Evolutionary conservation across 1,140 invertebrate genomes (phyloP).

Genomic region (Drosophila sucinea): DNA sequence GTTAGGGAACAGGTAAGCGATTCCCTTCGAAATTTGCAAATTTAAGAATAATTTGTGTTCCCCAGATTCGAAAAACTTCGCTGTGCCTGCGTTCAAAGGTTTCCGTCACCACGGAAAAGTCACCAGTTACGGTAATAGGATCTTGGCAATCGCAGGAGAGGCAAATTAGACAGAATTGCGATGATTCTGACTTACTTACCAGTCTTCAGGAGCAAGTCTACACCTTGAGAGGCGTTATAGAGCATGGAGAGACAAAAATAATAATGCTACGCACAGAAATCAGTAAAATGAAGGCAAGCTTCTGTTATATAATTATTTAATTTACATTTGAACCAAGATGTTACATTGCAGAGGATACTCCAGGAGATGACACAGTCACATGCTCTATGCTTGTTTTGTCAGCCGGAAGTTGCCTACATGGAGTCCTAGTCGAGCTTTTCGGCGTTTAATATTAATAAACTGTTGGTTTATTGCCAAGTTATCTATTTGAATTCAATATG

Average conservation of each 20-base stretch:
- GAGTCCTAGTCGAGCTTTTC: background rate
- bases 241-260: slow-evolving; percentile 49
- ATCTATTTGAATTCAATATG: background rate
- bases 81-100: slow-evolving; percentile 36
- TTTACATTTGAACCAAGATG: background rate
- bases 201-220: slow-evolving; percentile 32
- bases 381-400: slow-evolving; percentile 12
- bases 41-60: background rate
- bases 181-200: slow-evolving; percentile 25
- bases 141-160: background rate
- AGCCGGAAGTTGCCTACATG: slow-evolving; percentile 6
- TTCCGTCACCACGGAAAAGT: background rate
- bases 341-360: slow-evolving; percentile 20
- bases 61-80: slow-evolving; percentile 48
- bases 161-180: background rate
- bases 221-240: slow-evolving; percentile 30
- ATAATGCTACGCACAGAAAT: slow-evolving; percentile 51
- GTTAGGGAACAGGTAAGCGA: slow-evolving; percentile 35
- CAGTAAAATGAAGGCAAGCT: slow-evolving; percentile 48
- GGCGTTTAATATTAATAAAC: background rate
- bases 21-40: background rate
- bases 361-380: slow-evolving; percentile 22
- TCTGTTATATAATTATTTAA: slow-evolving; percentile 5
- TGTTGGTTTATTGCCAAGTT: background rate
- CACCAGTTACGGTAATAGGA: background rate